A percentile compares a stretch with the other conserved stretches of the same genome.
These are phyloP conservation scores for Harpalus rubripes DNA, from an alignment of 2,888 invertebrate genomes.

Conservation along the genomic window DNA sequence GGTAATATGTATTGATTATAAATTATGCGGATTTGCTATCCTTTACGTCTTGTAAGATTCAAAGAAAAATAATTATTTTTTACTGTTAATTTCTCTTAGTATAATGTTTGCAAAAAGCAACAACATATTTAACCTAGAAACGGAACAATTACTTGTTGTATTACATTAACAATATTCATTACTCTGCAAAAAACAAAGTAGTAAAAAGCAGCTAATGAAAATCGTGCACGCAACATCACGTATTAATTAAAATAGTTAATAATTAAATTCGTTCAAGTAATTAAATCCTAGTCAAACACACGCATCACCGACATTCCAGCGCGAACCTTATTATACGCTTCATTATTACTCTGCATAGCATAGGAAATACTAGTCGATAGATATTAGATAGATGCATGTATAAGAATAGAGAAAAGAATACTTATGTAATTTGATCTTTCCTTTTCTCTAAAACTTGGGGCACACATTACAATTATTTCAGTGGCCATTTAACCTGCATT, in stretches of 20 bases:
- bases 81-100: neutral
- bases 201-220: conserved; percentile 47
- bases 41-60: neutral
- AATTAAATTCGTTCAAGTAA: conserved; percentile 64
- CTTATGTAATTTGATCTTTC: no score
- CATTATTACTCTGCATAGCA: conserved; percentile 12
- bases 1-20: neutral
- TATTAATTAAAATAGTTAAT: conserved; percentile 64
- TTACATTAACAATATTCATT: conserved; percentile 52
- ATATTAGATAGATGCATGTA: neutral
- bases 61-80: neutral
- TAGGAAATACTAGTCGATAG: neutral
- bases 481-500: no score
- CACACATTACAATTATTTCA: no score
- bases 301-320: conserved; percentile 19
- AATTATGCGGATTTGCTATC: neutral
- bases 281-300: conserved; percentile 57
- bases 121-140: conserved; percentile 28
- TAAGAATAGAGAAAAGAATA: neutral
- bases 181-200: conserved; percentile 32
- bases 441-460: no score
- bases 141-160: conserved; percentile 25
- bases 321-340: conserved; percentile 50
- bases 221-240: conserved; percentile 58
- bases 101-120: conserved; percentile 5